These are phyloP conservation scores for Unio pictorum DNA, from an alignment of 2,888 invertebrate species.

Conservation along the genomic window DNA sequence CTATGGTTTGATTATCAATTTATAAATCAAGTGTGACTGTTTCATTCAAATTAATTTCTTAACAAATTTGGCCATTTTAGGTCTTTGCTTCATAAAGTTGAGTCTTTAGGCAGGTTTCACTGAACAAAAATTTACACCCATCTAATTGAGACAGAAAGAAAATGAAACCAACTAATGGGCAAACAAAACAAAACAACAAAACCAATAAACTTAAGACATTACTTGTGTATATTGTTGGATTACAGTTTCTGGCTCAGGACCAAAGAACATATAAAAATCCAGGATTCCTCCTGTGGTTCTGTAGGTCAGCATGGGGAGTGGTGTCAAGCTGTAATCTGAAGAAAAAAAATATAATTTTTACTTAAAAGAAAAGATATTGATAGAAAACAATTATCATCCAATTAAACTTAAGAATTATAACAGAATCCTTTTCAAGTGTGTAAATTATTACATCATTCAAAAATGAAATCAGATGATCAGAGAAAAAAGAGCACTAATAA, in stretches of 20 bases:
- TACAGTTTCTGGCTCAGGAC: conserved; percentile 79
- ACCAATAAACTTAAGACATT: not conserved
- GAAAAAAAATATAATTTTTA: not conserved
- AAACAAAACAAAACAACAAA: not conserved
- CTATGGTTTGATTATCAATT: too few relatives aligned
- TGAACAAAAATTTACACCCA: too few relatives aligned
- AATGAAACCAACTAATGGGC: not conserved
- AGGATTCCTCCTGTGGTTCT: conserved; percentile 86
- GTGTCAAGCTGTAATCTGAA: conserved; percentile 46
- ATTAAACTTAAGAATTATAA: too few relatives aligned
- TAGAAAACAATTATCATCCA: too few relatives aligned
- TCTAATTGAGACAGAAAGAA: too few relatives aligned
- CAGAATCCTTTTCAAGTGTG: too few relatives aligned
- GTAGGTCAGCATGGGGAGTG: conserved; percentile 86
- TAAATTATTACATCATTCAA: not conserved
- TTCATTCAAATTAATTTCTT: too few relatives aligned
- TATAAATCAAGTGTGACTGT: too few relatives aligned
- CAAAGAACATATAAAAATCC: conserved; percentile 84
- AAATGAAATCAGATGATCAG: conserved; percentile 1
- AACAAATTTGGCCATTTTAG: not conserved
- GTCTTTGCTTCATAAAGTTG: not conserved
- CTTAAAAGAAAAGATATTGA: too few relatives aligned
- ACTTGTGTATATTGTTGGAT: conserved; percentile 69
- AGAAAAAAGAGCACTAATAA: not conserved
- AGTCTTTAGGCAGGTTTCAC: not conserved